Evolutionary conservation across 2,888 invertebrate genomes (phyloP).

Genomic region (Diarsia mendica): DNA sequence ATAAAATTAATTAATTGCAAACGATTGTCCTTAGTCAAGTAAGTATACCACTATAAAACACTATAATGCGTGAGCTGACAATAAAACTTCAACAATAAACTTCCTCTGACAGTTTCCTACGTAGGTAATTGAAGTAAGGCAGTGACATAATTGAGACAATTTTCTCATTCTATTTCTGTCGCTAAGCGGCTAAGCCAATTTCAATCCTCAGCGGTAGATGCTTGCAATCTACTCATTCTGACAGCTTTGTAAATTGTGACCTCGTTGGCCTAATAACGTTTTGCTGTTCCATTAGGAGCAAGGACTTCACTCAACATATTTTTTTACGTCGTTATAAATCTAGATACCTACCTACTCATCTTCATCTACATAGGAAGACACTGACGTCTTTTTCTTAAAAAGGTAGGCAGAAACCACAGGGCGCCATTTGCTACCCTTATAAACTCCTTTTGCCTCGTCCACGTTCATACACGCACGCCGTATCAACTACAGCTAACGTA

Average conservation of each 20-base stretch:
- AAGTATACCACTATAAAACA: neutral
- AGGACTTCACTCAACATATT: conserved; percentile 12
- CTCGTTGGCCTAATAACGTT: conserved; percentile 33
- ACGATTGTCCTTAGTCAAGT: neutral
- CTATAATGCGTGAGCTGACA: conserved; percentile 6
- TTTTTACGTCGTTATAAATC: neutral
- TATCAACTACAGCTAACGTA: neutral
- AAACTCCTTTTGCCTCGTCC: too few relatives aligned
- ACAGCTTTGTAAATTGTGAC: conserved; percentile 40
- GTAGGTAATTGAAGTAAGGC: conserved; percentile 69
- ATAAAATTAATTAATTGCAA: too few relatives aligned
- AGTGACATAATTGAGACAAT: conserved; percentile 73
- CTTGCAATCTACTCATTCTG: conserved; percentile 61
- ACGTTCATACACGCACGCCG: too few relatives aligned
- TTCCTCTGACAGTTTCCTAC: conserved; percentile 61
- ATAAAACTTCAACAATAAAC: conserved; percentile 55
- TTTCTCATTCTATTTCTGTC: conserved; percentile 73
- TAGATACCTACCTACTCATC: neutral
- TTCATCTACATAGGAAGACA: too few relatives aligned
- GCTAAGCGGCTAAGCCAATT: conserved; percentile 68
- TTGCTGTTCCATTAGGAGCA: conserved; percentile 20
- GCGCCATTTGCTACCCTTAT: too few relatives aligned
- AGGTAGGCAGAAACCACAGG: too few relatives aligned
- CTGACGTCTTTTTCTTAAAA: too few relatives aligned
- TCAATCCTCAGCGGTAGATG: conserved; percentile 53